Conservation (phyloP, 2,113 vertebrate genomes). For the Atrichornis clamosus region DNA sequence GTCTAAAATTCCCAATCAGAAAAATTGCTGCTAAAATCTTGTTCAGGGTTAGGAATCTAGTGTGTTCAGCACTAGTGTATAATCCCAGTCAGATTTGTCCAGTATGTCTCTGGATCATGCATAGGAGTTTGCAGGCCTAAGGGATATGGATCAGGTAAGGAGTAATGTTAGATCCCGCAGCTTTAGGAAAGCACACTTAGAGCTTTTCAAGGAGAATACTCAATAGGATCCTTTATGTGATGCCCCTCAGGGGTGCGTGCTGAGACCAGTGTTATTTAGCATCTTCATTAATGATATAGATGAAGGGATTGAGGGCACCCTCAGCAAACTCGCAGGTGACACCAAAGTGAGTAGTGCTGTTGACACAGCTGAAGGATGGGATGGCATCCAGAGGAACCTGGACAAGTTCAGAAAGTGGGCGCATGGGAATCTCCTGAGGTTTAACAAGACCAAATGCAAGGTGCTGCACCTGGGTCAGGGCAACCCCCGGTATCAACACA, state of each 20-base stretch:
- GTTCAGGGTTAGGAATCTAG: background rate
- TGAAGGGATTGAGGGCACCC: background rate
- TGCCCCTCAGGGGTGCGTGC: background rate
- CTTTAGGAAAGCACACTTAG: background rate
- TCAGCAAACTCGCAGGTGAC: background rate
- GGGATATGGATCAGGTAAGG: background rate
- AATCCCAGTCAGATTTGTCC: background rate
- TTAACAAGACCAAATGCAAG: background rate
- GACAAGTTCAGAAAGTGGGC: background rate
- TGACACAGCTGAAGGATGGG: background rate
- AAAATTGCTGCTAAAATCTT: background rate
- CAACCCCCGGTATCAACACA: accelerated
- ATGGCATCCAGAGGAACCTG: background rate
- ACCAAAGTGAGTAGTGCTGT: background rate
- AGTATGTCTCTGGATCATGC: background rate
- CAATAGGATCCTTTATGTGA: background rate
- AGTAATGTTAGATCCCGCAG: background rate
- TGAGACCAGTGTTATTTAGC: background rate
- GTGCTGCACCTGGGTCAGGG: background rate
- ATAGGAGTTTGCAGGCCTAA: background rate
- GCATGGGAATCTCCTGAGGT: background rate
- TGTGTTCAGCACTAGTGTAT: background rate
- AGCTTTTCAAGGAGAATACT: background rate
- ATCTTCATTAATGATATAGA: background rate
- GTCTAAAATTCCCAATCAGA: background rate